These are phyloP conservation scores for Lasioglossum calceatum DNA, from an alignment of 2,888 invertebrate species.

Conservation along the genomic window DNA sequence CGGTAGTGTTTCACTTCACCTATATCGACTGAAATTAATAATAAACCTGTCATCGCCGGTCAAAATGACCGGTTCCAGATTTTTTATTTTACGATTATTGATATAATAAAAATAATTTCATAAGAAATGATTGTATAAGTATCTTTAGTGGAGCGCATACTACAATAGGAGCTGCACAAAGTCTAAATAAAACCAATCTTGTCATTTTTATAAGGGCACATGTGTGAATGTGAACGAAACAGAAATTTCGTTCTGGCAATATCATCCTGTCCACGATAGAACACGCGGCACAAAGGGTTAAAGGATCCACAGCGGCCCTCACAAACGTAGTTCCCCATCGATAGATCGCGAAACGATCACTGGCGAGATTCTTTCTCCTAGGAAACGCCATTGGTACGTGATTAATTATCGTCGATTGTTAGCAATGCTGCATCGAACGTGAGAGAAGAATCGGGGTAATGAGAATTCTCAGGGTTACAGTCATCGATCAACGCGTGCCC, in stretches of 20 bases:
- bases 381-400: constrained; percentile 52
- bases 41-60: no score
- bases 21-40: no score
- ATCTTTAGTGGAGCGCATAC: no score
- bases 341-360: constrained; percentile 46
- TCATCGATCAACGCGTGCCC: constrained; percentile 66
- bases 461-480: constrained; percentile 66
- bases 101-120: no score
- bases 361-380: constrained; percentile 11
- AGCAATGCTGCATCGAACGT: constrained; percentile 59
- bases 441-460: constrained; percentile 70
- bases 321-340: constrained; percentile 3
- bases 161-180: no score
- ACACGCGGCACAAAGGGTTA: neutral
- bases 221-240: neutral
- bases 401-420: constrained; percentile 59
- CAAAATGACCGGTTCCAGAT: no score
- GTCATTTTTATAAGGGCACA: no score
- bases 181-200: no score
- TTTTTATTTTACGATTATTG: no score
- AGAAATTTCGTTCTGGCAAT: neutral
- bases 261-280: neutral
- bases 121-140: no score
- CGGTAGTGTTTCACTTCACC: neutral
- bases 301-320: neutral